Base-by-base conservation (phyloP, 64 coral and sea anemone genomes). In the Montipora foliosa region DNA sequence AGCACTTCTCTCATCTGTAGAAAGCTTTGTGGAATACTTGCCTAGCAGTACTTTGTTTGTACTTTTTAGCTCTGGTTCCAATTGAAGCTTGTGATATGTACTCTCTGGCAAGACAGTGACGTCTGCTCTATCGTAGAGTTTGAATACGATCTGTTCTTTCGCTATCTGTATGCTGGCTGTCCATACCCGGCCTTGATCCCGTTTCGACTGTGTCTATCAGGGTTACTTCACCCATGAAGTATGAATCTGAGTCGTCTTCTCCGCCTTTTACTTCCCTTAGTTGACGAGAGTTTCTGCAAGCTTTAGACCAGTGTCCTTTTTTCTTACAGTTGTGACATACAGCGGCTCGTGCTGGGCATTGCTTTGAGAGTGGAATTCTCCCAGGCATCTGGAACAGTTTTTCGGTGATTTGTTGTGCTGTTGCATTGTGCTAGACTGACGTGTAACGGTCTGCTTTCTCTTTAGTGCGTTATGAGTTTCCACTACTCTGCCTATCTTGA, bases 11-110 rank as follows among this genome's bases (percentile, higher is more conserved):
- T 22, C 17, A 17, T 80, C 29, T 2, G 13, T 17, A 12, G 47
- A 19, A 5, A 80, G 20, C 6, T 17, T 50, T 17, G 47, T 47
- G 4, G n/a, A 5, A 24, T 47, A 80, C 21, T 50, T 6, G 8
- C 78, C 78, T 29, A 22, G 52, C 78, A 80, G 53, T 6, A 59
- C 17, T 80, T 80, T 80, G 22, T 74, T 25, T 25, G 71, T 74
- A 74, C n/a, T 2, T 29, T 74, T 2, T 22, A 29, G 71, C 22
- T 74, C 71, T 74, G 71, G 25, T 24, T n/a, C 10, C 6, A 55
- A 1, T 55, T 55, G 52, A 55, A 55, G 52, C 52, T 55, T 55
- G 52, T 10, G 52, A 55, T 55, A 57, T 57, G 53, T 57, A 57
- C 53, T 57, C 6, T 10, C 53, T 57, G 53, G 53, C 53, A 57